A percentile compares a stretch with the other conserved stretches of the same genome.
phyloP scores from a whole-genome alignment of 2,797 vertebrate species.

The Buceros bicornis region DNA sequence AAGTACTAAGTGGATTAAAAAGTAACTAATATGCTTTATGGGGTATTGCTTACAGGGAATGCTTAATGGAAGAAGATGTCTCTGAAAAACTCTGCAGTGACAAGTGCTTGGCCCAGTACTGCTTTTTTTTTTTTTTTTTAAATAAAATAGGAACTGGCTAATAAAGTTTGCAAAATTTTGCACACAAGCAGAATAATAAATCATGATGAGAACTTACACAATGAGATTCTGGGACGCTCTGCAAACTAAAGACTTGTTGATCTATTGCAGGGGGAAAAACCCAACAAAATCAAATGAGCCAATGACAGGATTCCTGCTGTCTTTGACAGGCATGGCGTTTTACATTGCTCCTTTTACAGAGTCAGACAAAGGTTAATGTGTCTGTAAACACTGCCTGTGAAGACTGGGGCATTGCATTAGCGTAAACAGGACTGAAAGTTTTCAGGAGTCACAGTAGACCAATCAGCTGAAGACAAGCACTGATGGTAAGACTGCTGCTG shows the following conservation, averaged over 20 bases:
- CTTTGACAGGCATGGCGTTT: neutral
- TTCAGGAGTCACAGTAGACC: neutral
- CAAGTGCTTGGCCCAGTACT: neutral
- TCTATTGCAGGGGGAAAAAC: neutral
- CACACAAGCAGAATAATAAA: neutral
- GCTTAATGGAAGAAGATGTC: neutral
- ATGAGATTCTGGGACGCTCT: neutral
- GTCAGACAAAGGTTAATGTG: neutral
- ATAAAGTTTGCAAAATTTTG: neutral
- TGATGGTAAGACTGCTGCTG: neutral
- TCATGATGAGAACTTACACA: neutral
- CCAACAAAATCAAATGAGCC: neutral
- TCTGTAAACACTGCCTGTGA: neutral
- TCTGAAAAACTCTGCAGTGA: neutral
- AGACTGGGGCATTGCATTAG: neutral
- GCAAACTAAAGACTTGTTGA: neutral
- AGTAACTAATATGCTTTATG: neutral
- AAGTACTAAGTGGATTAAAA: conserved; percentile 15
- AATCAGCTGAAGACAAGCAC: neutral
- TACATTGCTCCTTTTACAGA: neutral
- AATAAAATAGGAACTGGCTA: neutral
- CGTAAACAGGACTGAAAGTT: neutral
- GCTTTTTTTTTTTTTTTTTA: neutral
- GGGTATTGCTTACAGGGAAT: neutral
- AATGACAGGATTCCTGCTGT: neutral